Conservation (phyloP, 2,888 invertebrate genomes). For the Dyspetes luteomarginatus region DNA sequence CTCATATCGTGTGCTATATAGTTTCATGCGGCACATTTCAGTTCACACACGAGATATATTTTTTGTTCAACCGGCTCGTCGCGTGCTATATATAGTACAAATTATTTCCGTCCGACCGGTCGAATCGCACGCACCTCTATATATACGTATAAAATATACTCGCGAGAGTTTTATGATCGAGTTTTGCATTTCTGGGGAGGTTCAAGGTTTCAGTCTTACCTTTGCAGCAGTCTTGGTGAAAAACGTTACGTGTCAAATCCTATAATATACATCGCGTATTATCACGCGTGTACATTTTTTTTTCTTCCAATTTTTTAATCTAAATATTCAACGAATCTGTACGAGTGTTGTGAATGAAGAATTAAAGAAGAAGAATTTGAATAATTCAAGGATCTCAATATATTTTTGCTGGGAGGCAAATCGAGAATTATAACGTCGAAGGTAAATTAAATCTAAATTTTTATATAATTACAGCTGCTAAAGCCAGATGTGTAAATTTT, state of each 20-base stretch:
- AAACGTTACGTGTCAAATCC: neutral
- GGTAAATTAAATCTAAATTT: slow-evolving; percentile 10
- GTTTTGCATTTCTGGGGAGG: neutral
- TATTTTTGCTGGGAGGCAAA: neutral
- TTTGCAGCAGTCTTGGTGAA: neutral
- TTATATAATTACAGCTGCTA: neutral
- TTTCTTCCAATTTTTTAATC: neutral
- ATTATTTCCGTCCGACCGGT: slow-evolving; percentile 40
- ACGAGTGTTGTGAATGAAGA: neutral
- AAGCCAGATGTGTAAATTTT: neutral
- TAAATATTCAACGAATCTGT: neutral
- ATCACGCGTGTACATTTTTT: slow-evolving; percentile 6
- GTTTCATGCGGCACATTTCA: slow-evolving; percentile 41
- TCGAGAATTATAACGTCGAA: neutral
- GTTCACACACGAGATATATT: slow-evolving; percentile 29
- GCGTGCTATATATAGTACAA: neutral
- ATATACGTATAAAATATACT: neutral
- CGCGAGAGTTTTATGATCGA: slow-evolving; percentile 21
- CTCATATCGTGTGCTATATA: slow-evolving; percentile 21
- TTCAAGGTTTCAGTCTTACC: slow-evolving; percentile 26
- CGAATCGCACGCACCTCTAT: slow-evolving; percentile 18
- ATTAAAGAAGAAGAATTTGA: neutral
- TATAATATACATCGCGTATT: neutral
- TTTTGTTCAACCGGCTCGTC: neutral
- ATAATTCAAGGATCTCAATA: neutral